Evolutionary conservation across 2,888 invertebrate species (phyloP).

Genomic region (Phortica okadai): DNA sequence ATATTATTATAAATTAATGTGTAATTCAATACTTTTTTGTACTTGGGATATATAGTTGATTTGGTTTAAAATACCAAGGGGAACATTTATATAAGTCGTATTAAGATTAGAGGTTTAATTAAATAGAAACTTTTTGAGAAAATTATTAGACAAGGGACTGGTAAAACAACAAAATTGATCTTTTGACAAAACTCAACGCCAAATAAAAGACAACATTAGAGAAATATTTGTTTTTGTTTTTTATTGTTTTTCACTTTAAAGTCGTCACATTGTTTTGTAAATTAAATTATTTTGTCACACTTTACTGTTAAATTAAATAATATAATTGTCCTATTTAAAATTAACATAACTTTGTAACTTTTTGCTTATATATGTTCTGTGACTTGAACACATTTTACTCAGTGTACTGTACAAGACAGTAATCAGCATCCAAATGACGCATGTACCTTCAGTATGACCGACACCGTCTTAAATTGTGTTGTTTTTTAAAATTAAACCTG

Average conservation of each 20-base stretch:
- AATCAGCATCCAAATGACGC: conserved; percentile 13
- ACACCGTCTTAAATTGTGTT: conserved; percentile 44
- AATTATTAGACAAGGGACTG: too few species aligned
- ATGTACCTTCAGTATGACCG: conserved; percentile 39
- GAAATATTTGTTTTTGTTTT: conserved; percentile 38
- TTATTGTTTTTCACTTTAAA: conserved; percentile 55
- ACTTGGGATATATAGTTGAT: not conserved
- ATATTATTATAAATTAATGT: conserved; percentile 42
- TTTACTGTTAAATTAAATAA: conserved; percentile 67
- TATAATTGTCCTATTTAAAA: conserved; percentile 72
- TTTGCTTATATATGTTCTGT: conserved; percentile 42
- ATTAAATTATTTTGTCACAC: conserved; percentile 58
- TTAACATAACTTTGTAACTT: conserved; percentile 68
- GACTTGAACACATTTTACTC: conserved; percentile 27
- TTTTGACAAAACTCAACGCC: too few species aligned
- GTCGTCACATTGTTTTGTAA: conserved; percentile 57
- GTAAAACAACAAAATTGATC: too few species aligned
- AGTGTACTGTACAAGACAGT: not conserved
- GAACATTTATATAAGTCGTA: too few species aligned
- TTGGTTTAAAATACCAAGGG: not conserved
- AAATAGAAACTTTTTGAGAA: too few species aligned
- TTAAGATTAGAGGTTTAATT: too few species aligned
- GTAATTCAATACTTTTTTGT: not conserved
- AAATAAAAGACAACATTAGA: too few species aligned
- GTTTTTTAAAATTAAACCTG: conserved; percentile 45